A percentile compares a stretch with the other conserved stretches of the same genome.
Evolutionary conservation across 2,797 vertebrate genomes (phyloP).

Genomic region (Adrianichthys oophorus): DNA sequence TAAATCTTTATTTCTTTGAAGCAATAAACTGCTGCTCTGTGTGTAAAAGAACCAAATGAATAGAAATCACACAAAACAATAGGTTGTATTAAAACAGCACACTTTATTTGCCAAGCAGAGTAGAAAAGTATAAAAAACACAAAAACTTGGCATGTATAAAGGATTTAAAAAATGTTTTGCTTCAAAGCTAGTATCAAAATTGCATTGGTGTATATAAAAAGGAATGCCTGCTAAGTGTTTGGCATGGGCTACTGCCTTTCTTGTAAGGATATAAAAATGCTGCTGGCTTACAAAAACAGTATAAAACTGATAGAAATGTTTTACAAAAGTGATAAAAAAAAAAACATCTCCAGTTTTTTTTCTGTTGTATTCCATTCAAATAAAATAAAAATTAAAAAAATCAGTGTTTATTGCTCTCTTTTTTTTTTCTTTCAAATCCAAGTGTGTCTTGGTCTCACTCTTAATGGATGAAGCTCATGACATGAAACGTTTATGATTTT

Average conservation of each 20-base stretch:
- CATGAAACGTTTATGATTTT: conserved; percentile 39
- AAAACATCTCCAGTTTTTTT: conserved; percentile 53
- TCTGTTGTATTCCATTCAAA: conserved; percentile 44
- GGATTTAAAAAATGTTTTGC: conserved; percentile 73
- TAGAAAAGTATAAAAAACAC: conserved; percentile 75
- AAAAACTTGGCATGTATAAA: conserved; percentile 74
- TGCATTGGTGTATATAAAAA: conserved; percentile 74
- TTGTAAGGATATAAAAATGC: conserved; percentile 65
- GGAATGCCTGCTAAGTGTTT: conserved; percentile 76
- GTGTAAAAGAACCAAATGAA: background rate
- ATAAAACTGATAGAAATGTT: conserved; percentile 59
- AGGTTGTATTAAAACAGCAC: conserved; percentile 75
- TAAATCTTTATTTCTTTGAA: background rate
- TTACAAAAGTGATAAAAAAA: conserved; percentile 56
- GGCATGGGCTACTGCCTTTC: conserved; percentile 69
- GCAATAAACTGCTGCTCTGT: too few relatives aligned
- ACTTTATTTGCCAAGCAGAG: conserved; percentile 98
- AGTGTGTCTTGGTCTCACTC: conserved; percentile 76
- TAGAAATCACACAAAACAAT: conserved; percentile 76
- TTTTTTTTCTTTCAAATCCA: conserved; percentile 83
- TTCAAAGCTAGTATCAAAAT: conserved; percentile 82
- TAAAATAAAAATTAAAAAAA: conserved; percentile 55
- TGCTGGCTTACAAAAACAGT: conserved; percentile 67
- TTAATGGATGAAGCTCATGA: conserved; percentile 61
- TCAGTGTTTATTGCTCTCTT: conserved; percentile 67